These are phyloP conservation scores for Trichogramma evanescens DNA, from an alignment of 2,888 invertebrate species.

Conservation along the genomic window DNA sequence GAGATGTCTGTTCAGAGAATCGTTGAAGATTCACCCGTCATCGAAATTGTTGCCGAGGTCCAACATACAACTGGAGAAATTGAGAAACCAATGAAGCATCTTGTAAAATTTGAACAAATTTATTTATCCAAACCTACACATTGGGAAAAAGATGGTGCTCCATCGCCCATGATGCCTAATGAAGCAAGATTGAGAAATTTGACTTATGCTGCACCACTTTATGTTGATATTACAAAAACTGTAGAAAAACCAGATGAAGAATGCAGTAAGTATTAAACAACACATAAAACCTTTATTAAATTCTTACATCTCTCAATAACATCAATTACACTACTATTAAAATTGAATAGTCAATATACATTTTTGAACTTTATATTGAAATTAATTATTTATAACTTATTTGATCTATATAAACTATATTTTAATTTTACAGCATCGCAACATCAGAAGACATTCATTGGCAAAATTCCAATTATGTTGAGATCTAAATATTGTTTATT, in stretches of 20 bases:
- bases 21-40: constrained; percentile 97
- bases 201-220: constrained; percentile 96
- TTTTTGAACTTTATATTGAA: not conserved
- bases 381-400: not conserved
- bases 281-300: not conserved
- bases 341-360: not conserved
- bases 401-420: not conserved
- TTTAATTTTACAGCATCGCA: constrained; percentile 47
- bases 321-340: not conserved
- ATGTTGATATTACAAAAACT: constrained; percentile 98
- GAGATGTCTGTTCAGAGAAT: constrained; percentile 99
- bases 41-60: constrained; percentile 95
- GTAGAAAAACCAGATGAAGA: constrained; percentile 86
- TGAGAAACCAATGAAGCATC: constrained; percentile 77
- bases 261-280: constrained; percentile 57
- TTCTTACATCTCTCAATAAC: too few species aligned
- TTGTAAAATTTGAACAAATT: constrained; percentile 97
- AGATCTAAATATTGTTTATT: constrained; percentile 94
- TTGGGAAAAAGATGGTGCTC: constrained; percentile 99
- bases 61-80: constrained; percentile 92
- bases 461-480: constrained; percentile 98
- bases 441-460: constrained; percentile 61
- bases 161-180: constrained; percentile 99
- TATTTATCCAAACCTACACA: constrained; percentile 99
- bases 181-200: constrained; percentile 95